Evolutionary conservation across 1,140 invertebrate species (phyloP), one percentile per base, ranked within the genome.

Genomic region (Hylaeus anthracinus): DNA sequence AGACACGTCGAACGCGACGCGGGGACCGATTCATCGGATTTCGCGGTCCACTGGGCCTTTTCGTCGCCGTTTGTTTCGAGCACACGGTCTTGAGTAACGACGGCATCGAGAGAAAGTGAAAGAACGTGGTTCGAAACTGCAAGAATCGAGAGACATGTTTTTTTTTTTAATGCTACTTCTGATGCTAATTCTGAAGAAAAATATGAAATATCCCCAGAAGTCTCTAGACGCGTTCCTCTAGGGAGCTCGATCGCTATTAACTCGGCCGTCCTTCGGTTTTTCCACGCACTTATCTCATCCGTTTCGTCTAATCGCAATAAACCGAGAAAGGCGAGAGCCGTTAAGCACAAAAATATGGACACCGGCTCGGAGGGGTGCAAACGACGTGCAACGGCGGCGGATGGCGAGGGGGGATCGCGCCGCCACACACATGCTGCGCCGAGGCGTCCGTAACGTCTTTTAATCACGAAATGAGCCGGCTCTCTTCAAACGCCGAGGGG

Each of bases 361-460:
- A 61, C n/a, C n/a, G 61, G 69, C 41, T 26, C 58, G 82, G 53
- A 63, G 71, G 78, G 79, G 66, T 66, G 64, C 39, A 64, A 79
- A 69, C 64, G 71, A 70, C 37, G 66, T 26, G 60, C 55, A 74
- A 74, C 39, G 63, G 15, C 9, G 26, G 73, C 75, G 70, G 66
- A 41, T 63, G 74, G 45, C 15, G 71, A 53, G 1, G 67, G 72
- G 72, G 71, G 26, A 26, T 41, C 88, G 81, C 80, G 88, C 87
- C 90, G 90, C 90, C 90, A 91, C 90, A 91, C 90, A 90, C 90
- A 91, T 89, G 90, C 90, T 90, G 90, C 88, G 89, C 85, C 90
- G 83, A 92, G 91, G 90, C 91, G 91, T 92, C 87, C 88, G 89
- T 93, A 93, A 93, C 91, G 91, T 92, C 91, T 92, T 92, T 93